Conservation (phyloP, 1,140 invertebrate genomes). For the Coptotermes formosanus region DNA sequence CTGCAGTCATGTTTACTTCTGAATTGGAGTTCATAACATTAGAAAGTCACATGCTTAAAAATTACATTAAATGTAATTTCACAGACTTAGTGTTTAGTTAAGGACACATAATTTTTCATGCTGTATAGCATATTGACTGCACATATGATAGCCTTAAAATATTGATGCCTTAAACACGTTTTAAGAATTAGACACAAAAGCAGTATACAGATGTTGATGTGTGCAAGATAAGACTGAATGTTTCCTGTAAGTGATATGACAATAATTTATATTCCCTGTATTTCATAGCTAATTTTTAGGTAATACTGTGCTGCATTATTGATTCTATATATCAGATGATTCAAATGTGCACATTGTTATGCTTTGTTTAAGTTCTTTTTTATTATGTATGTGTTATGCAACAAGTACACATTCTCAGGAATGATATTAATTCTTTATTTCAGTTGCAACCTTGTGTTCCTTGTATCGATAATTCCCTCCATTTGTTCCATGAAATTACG, state of each 20-base stretch:
- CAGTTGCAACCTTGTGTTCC: background rate
- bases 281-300: background rate
- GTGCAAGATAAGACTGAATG: too few species aligned
- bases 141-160: slow-evolving; percentile 1
- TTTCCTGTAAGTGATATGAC: background rate
- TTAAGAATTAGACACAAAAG: background rate
- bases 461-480: too few species aligned
- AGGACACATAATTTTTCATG: background rate
- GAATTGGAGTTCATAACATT: background rate
- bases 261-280: slow-evolving; percentile 8
- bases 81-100: background rate
- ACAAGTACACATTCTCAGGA: slow-evolving; percentile 1
- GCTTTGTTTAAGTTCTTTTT: background rate
- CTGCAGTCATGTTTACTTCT: background rate
- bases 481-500: too few species aligned
- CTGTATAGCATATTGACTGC: background rate
- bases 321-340: background rate
- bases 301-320: background rate
- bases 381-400: background rate
- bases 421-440: background rate
- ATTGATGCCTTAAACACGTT: background rate
- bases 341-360: background rate
- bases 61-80: background rate
- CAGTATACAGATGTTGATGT: background rate
- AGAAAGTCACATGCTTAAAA: background rate